Evolutionary conservation across 2,888 invertebrate species (phyloP), one percentile per base, ranked within the genome.

Genomic region (Cantharis rufa): DNA sequence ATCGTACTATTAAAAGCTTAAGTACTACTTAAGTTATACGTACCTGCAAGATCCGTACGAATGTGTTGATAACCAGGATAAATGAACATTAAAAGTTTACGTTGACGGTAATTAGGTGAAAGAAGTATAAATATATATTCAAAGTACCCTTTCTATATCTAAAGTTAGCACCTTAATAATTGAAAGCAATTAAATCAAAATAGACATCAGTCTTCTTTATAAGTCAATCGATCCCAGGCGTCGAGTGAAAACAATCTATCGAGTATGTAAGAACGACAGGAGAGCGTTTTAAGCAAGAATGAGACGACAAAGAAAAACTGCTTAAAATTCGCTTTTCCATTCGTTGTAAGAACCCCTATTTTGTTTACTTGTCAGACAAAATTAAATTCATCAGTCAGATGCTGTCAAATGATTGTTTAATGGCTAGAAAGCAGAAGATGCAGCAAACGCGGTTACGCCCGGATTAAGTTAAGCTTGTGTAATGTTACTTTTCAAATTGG

Each of bases 361-460:
- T 78, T 78, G 76, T 78, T 78, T 81, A 82, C 81, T 80, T 82
- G 82, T 81, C 82, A 80, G 76, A 64, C 80, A 72, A 82, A 82
- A 84, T 84, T 84, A 83, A 84, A 83, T 83, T 84, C 84, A 83
- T 83, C 83, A 83, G 82, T 83, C 82, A 83, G 82, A 82, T 82
- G 81, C 83, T 82, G 82, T 80, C 81, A 80, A 82, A 82, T 83
- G 82, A 84, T 83, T 84, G 83, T 82, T 84, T 84, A 83, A 84
- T 84, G 82, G 83, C 77, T 78, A 79, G 81, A 82, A 83, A 82
- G 80, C 80, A 78, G 78, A 76, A 78, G 81, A 80, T 80, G 79
- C 77, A 80, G 76, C 72, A 77, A 79, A 78, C 78, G 79, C 74
- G 78, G 79, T 72, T 78, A 74, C 78, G 76, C 77, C 75, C 72